Evolutionary conservation across 2,888 invertebrate genomes (phyloP).

Genomic region (Agonopterix heracliana): DNA sequence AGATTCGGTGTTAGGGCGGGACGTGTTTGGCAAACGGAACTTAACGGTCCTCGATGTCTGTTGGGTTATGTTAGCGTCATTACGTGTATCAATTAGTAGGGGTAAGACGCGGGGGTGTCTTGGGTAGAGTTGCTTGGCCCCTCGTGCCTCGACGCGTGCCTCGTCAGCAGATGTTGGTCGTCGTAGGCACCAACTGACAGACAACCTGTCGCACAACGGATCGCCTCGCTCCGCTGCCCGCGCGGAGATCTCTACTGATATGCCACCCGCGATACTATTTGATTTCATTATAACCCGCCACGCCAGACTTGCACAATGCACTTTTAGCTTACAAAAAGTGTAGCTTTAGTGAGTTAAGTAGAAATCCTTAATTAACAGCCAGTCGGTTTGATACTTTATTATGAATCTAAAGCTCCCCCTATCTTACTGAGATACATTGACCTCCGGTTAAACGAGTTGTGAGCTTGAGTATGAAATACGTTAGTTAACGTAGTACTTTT

Average conservation of each 20-base stretch:
- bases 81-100: slow-evolving; percentile 55
- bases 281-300: slow-evolving; percentile 39
- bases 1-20: slow-evolving; percentile 45
- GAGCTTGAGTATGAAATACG: slow-evolving; percentile 29
- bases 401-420: slow-evolving; percentile 33
- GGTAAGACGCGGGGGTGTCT: slow-evolving; percentile 70
- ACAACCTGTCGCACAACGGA: slow-evolving; percentile 74
- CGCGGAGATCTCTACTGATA: slow-evolving; percentile 56
- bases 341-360: slow-evolving; percentile 13
- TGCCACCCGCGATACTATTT: slow-evolving; percentile 45
- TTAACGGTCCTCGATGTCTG: slow-evolving; percentile 68
- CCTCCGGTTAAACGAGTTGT: slow-evolving; percentile 31
- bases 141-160: slow-evolving; percentile 33
- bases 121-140: slow-evolving; percentile 28
- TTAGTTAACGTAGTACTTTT: slow-evolving; percentile 44
- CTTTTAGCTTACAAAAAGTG: slow-evolving; percentile 6
- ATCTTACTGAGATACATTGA: slow-evolving; percentile 37
- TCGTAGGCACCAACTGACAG: slow-evolving; percentile 57
- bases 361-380: slow-evolving; percentile 17
- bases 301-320: not conserved
- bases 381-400: slow-evolving; percentile 25
- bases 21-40: slow-evolving; percentile 69
- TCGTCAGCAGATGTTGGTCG: slow-evolving; percentile 67
- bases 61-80: slow-evolving; percentile 34
- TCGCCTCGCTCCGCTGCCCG: slow-evolving; percentile 62